Percentiles rank a stretch among this genome's conserved stretches.
phyloP scores from a whole-genome alignment of 2,888 invertebrate species.

The Caenorhabditis wallacei region DNA sequence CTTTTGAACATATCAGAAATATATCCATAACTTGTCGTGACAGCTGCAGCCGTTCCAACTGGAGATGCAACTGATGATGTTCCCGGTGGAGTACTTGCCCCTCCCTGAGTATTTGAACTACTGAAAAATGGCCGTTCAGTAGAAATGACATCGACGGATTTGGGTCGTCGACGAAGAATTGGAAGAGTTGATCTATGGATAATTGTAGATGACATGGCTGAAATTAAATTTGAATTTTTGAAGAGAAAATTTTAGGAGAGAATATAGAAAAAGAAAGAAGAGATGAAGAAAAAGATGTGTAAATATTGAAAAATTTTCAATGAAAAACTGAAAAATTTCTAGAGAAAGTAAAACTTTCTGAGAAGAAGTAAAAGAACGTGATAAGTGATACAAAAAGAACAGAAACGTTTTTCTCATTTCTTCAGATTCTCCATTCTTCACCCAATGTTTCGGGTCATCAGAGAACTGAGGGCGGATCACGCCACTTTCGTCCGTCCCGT shows the following conservation, averaged over 20 bases:
- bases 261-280: background rate
- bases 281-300: background rate
- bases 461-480: constrained; percentile 33
- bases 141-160: constrained; percentile 3
- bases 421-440: background rate
- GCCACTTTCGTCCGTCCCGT: constrained; percentile 43
- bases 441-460: constrained; percentile 29
- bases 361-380: constrained; percentile 10
- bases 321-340: background rate
- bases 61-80: constrained; percentile 23
- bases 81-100: constrained; percentile 42
- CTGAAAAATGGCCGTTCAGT: constrained; percentile 42
- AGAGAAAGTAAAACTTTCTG: background rate
- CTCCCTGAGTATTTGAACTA: constrained; percentile 45
- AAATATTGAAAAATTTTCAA: background rate
- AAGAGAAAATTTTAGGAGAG: background rate
- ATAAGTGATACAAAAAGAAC: constrained; percentile 14
- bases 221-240: background rate
- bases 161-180: constrained; percentile 37
- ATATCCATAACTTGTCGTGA: constrained; percentile 60
- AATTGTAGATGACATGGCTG: constrained; percentile 36
- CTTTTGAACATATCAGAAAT: constrained; percentile 59
- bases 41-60: constrained; percentile 9
- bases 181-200: constrained; percentile 41
- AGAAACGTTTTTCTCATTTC: constrained; percentile 13